A percentile compares a stretch with the other conserved stretches of the same genome.
Conservation (phyloP, 2,797 vertebrate genomes). For the Squalus acanthias region DNA sequence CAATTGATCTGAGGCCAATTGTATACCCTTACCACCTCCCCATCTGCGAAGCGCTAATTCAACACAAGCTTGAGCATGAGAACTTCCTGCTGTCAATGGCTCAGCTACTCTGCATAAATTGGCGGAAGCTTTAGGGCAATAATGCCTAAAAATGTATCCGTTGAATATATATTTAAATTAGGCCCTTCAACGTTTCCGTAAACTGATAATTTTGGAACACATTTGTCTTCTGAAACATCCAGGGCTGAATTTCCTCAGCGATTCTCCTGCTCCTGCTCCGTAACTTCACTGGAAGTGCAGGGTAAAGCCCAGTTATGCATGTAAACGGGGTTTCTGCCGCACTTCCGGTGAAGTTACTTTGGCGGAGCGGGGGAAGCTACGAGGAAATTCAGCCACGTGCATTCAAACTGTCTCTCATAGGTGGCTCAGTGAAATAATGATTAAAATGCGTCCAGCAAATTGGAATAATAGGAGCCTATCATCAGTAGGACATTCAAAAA, state of each 20-base stretch:
- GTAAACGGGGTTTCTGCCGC: background rate
- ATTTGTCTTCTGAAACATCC: too few species aligned
- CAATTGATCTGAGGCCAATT: too few species aligned
- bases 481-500: background rate
- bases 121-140: too few species aligned
- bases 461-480: background rate
- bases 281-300: background rate
- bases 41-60: too few species aligned
- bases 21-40: too few species aligned
- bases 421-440: background rate
- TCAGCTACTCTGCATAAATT: too few species aligned
- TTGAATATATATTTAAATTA: too few species aligned
- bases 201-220: too few species aligned
- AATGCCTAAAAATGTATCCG: too few species aligned
- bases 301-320: background rate
- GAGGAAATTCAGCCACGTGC: background rate
- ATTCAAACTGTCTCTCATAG: background rate
- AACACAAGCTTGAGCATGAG: too few species aligned
- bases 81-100: too few species aligned
- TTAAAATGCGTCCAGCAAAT: background rate
- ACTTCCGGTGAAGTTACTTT: background rate
- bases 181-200: too few species aligned
- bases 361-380: background rate
- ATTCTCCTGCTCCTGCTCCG: background rate
- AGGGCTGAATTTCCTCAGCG: background rate